phyloP scores from a whole-genome alignment of 2,113 vertebrate genomes.

The Phalacrocorax pelagicus region DNA sequence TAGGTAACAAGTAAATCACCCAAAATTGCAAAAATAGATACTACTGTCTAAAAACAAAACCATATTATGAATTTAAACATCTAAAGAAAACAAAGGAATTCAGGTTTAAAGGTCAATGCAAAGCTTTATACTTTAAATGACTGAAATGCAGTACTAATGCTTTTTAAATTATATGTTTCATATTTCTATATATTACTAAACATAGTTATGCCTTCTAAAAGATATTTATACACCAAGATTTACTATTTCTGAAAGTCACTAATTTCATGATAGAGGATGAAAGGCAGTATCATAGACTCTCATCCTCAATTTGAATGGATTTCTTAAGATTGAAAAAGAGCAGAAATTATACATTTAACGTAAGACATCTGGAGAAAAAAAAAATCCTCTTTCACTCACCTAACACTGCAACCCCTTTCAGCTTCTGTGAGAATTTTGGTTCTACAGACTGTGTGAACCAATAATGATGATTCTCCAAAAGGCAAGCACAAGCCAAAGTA shows the following conservation, averaged over 20 bases:
- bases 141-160: not conserved
- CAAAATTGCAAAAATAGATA: not conserved
- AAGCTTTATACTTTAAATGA: not conserved
- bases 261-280: not conserved
- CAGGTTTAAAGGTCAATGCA: constrained; percentile 34
- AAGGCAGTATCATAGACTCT: not conserved
- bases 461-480: not conserved
- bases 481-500: not conserved
- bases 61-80: not conserved
- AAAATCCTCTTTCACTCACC: not conserved
- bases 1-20: not conserved
- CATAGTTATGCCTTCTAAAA: not conserved
- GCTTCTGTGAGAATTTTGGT: not conserved
- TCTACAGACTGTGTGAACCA: not conserved
- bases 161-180: not conserved
- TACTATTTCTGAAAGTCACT: not conserved
- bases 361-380: not conserved
- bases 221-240: not conserved
- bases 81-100: constrained; percentile 3
- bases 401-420: not conserved
- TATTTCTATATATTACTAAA: not conserved
- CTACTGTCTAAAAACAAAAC: not conserved
- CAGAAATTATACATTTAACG: not conserved
- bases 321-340: not conserved
- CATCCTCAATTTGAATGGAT: not conserved